Evolutionary conservation across 2,888 invertebrate genomes (phyloP), one percentile per base, ranked within the genome.

Genomic region (Cremastinae sp.): DNA sequence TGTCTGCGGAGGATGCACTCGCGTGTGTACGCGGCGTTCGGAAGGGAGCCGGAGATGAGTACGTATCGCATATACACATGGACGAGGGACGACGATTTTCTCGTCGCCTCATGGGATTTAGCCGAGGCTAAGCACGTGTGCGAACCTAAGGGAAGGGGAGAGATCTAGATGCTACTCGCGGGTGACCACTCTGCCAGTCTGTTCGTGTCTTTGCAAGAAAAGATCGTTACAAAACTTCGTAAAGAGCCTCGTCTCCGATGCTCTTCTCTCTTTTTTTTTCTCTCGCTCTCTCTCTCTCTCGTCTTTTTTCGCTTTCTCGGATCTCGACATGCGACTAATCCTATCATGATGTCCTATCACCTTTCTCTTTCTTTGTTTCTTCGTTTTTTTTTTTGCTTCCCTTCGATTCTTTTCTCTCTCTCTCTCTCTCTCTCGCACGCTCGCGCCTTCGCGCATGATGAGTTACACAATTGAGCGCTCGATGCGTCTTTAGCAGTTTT

Each of bases 111-210:
- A 79, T 73, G 78, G 80, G 79, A 80, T 79, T 80, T 74, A 78
- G 56, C 41, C 14, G 73, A 85, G 81, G 80, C 84, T 73, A 82
- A 81, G 83, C 83, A 85, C 83, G 83, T 81, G 81, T 82, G 51
- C 54, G 64, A 41, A 49, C 59, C n/a, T 47, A 36, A 68, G 51
- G 53, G 41, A 59, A 53, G 66, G 51, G 61, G 75, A 62, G 76
- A 81, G 84, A 86, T 86, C 86, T 86, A 84, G 86, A 86, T 86
- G 86, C 83, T 79, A 82, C 78, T 78, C 82, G 80, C 83, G 82
- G 79, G 80, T 82, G 79, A 83, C 81, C 79, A 81, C 81, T 79
- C 81, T 78, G 79, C 78, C 80, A 73, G 62, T 79, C 79, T 68
- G 74, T 80, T 74, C 54, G 74, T 78, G 66, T 80, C 77, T 79